Evolutionary conservation across 2,113 vertebrate genomes (phyloP).

Genomic region (Butorides virescens): DNA sequence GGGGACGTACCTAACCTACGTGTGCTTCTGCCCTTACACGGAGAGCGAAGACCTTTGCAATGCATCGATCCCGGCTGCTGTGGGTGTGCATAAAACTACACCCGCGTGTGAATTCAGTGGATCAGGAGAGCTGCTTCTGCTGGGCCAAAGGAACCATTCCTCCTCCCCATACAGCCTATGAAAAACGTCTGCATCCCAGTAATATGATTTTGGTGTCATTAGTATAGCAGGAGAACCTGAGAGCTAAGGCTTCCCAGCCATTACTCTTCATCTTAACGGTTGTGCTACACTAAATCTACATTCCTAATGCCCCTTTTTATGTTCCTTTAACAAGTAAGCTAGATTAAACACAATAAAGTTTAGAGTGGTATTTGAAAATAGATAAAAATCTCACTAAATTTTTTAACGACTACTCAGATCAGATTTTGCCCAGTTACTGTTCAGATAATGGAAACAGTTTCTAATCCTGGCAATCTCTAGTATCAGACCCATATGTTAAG

Average conservation of each 20-base stretch:
- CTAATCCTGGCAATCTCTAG: background rate
- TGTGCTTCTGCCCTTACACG: background rate
- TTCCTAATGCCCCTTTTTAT: constrained; percentile 30
- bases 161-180: background rate
- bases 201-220: background rate
- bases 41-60: background rate
- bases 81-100: background rate
- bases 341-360: constrained; percentile 31
- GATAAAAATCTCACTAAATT: constrained; percentile 39
- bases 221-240: background rate
- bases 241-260: background rate
- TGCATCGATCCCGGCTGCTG: background rate
- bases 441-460: constrained; percentile 7
- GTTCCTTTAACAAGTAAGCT: constrained; percentile 37
- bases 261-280: background rate
- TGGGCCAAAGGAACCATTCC: background rate
- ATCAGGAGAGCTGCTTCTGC: background rate
- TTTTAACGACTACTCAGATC: constrained; percentile 22
- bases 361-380: constrained; percentile 45
- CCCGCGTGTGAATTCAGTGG: background rate
- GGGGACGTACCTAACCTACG: background rate
- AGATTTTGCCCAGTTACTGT: constrained; percentile 5
- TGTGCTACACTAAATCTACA: constrained; percentile 18
- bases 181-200: background rate
- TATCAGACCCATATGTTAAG: background rate